Evolutionary conservation across 2,797 vertebrate species (phyloP).

Genomic region (Melanotaenia pygmaea): DNA sequence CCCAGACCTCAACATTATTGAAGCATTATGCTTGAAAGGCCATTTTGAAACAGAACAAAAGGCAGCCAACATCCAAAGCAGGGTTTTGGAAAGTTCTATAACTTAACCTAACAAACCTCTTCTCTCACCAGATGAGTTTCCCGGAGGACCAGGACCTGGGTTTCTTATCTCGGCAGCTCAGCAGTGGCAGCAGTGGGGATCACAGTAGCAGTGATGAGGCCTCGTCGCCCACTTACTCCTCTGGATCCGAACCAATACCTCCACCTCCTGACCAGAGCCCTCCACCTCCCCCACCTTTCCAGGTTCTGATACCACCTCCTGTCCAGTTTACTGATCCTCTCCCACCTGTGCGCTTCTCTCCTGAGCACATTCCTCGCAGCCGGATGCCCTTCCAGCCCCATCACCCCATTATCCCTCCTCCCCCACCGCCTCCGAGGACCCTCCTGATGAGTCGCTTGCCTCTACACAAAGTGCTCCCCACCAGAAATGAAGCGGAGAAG

Average conservation of each 20-base stretch:
- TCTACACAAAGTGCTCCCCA: constrained; percentile 67
- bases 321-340: constrained; percentile 86
- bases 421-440: constrained; percentile 80
- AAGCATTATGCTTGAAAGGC: background rate
- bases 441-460: constrained; percentile 80
- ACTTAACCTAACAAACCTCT: background rate
- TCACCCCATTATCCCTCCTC: constrained; percentile 84
- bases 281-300: constrained; percentile 88
- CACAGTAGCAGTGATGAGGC: constrained; percentile 92
- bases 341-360: constrained; percentile 76
- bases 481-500: constrained; percentile 57
- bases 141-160: constrained; percentile 91
- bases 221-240: constrained; percentile 92
- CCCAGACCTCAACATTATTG: background rate
- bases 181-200: constrained; percentile 91
- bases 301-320: constrained; percentile 86
- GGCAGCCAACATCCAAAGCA: background rate
- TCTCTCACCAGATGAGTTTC: constrained; percentile 91
- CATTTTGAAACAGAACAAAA: background rate
- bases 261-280: constrained; percentile 91
- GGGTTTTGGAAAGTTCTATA: background rate
- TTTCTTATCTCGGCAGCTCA: constrained; percentile 86
- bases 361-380: constrained; percentile 78
- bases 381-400: constrained; percentile 80
- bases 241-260: constrained; percentile 90